These are phyloP conservation scores for Apocrypta bakeri DNA, from an alignment of 1,140 invertebrate species.

Conservation along the genomic window DNA sequence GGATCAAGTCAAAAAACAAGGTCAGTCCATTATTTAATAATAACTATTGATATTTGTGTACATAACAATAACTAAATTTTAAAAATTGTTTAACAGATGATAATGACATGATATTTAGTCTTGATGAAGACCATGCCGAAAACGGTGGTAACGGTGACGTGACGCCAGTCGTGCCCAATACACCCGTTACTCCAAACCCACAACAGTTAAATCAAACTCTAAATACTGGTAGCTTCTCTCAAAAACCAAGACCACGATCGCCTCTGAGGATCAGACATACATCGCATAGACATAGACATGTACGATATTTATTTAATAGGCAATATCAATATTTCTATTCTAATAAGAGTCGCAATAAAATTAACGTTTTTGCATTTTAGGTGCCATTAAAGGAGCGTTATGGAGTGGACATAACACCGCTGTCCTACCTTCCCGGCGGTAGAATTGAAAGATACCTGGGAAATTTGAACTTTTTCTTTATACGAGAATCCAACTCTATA, in stretches of 20 bases:
- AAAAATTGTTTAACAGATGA: constrained; percentile 54
- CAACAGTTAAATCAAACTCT: constrained; percentile 29
- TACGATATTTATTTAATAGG: constrained; percentile 47
- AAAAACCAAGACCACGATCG: constrained; percentile 65
- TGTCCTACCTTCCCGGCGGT: constrained; percentile 87
- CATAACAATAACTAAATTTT: neutral
- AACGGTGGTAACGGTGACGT: constrained; percentile 43
- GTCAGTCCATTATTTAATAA: constrained; percentile 50
- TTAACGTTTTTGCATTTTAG: constrained; percentile 61
- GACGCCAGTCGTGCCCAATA: constrained; percentile 30
- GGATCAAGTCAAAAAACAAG: constrained; percentile 67
- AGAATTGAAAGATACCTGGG: constrained; percentile 90
- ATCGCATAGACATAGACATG: constrained; percentile 66
- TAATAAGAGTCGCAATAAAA: neutral
- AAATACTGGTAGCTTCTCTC: constrained; percentile 15
- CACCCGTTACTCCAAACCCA: constrained; percentile 30
- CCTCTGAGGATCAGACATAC: constrained; percentile 65
- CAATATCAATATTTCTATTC: neutral
- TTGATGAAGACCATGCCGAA: constrained; percentile 80
- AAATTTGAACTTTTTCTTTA: constrained; percentile 96
- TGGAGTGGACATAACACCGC: constrained; percentile 89
- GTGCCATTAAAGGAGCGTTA: constrained; percentile 79
- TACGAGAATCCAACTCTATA: constrained; percentile 93
- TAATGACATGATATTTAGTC: constrained; percentile 80
- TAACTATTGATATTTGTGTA: neutral